These are phyloP conservation scores for Rhodophaea formosa DNA, from an alignment of 2,888 invertebrate species.

Conservation along the genomic window DNA sequence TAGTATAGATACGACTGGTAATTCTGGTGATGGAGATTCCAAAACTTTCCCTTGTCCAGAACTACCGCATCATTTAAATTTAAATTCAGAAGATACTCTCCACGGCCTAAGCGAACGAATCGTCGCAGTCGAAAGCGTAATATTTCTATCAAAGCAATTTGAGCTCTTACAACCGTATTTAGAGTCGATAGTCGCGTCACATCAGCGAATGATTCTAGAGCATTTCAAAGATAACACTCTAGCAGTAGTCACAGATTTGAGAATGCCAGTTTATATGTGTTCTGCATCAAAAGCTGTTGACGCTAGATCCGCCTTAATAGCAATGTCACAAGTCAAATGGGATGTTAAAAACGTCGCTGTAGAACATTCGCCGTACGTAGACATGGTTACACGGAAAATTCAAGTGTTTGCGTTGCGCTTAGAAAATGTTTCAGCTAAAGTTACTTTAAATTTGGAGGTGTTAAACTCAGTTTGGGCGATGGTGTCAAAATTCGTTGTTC, in stretches of 20 bases:
- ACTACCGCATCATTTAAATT: slow-evolving; percentile 53
- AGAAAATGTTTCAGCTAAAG: slow-evolving; percentile 85
- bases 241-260: slow-evolving; percentile 85
- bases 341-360: slow-evolving; percentile 96
- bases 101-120: slow-evolving; percentile 93
- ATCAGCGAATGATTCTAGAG: slow-evolving; percentile 84
- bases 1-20: slow-evolving; percentile 79
- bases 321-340: slow-evolving; percentile 98
- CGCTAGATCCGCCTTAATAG: slow-evolving; percentile 85
- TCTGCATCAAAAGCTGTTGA: slow-evolving; percentile 91
- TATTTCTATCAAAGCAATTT: slow-evolving; percentile 94
- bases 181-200: slow-evolving; percentile 89
- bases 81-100: slow-evolving; percentile 83
- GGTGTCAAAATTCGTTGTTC: slow-evolving; percentile 91
- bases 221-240: slow-evolving; percentile 89
- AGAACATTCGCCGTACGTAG: slow-evolving; percentile 95
- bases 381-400: slow-evolving; percentile 86
- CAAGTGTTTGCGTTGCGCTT: slow-evolving; percentile 90
- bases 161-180: slow-evolving; percentile 91
- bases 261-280: slow-evolving; percentile 93
- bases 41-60: slow-evolving; percentile 50
- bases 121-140: slow-evolving; percentile 95
- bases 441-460: slow-evolving; percentile 87
- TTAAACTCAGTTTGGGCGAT: slow-evolving; percentile 91
- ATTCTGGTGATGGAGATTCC: slow-evolving; percentile 47